A percentile compares a stretch with the other conserved stretches of the same genome.
phyloP scores from a whole-genome alignment of 1,140 invertebrate species.

The Thereuonema tuberculata region DNA sequence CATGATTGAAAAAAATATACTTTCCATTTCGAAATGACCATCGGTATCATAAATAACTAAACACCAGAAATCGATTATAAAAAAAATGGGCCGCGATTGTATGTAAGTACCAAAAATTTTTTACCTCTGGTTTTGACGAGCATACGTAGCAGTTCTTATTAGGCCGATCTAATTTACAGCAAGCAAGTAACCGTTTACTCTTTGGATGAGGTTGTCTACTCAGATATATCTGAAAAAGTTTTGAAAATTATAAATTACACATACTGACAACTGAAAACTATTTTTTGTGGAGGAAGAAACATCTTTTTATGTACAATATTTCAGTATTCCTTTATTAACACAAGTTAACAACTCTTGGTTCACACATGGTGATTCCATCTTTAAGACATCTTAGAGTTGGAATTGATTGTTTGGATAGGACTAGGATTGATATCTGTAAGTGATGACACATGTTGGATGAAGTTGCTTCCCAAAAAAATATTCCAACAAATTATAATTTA shows the following conservation, averaged over 20 bases:
- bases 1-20: too few species aligned
- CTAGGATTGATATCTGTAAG: too few species aligned
- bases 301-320: too few species aligned
- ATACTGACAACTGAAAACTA: not conserved
- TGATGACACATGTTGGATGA: too few species aligned
- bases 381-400: not conserved
- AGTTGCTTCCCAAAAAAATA: too few species aligned
- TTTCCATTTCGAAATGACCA: too few species aligned
- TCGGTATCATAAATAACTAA: too few species aligned
- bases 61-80: too few species aligned
- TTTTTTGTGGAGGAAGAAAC: not conserved
- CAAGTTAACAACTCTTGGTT: not conserved
- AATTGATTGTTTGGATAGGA: too few species aligned
- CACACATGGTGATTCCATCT: too few species aligned
- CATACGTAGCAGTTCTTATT: slow-evolving; percentile 50
- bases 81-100: slow-evolving; percentile 17
- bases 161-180: slow-evolving; percentile 37
- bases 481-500: too few species aligned
- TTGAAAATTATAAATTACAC: slow-evolving; percentile 37
- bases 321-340: not conserved
- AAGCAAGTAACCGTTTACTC: slow-evolving; percentile 37
- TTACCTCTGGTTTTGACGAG: slow-evolving; percentile 28
- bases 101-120: not conserved
- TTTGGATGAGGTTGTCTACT: slow-evolving; percentile 36
- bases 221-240: slow-evolving; percentile 40